phyloP scores from a whole-genome alignment of 2,888 invertebrate genomes.

The Cenopis cana region DNA sequence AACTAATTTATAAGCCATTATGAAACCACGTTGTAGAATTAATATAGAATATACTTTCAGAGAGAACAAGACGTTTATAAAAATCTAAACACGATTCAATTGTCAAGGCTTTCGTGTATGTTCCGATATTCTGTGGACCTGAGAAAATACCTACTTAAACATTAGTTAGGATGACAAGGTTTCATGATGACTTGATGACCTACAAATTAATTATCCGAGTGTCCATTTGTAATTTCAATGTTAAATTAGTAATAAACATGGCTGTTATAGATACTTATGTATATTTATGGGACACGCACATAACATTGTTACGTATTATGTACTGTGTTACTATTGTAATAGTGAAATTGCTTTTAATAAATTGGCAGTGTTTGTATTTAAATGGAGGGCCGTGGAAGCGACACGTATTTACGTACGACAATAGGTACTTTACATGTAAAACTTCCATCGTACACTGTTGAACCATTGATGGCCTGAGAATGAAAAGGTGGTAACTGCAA shows the following conservation, averaged over 20 bases:
- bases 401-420: slow-evolving; percentile 16
- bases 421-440: slow-evolving; percentile 21
- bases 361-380: slow-evolving; percentile 42
- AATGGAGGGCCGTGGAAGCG: slow-evolving; percentile 32
- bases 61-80: too few relatives aligned
- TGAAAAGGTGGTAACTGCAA: neutral
- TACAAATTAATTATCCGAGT: neutral
- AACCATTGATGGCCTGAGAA: neutral
- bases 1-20: neutral
- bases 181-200: slow-evolving; percentile 18
- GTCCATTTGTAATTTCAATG: slow-evolving; percentile 19
- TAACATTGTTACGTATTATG: slow-evolving; percentile 41
- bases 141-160: neutral
- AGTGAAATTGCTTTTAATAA: slow-evolving; percentile 42
- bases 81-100: too few relatives aligned
- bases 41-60: neutral
- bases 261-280: slow-evolving; percentile 23
- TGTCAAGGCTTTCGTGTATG: too few relatives aligned
- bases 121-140: too few relatives aligned
- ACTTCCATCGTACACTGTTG: neutral
- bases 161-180: slow-evolving; percentile 16
- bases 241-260: slow-evolving; percentile 34
- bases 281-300: slow-evolving; percentile 23
- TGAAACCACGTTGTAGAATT: slow-evolving; percentile 1
- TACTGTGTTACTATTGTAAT: slow-evolving; percentile 40